These are phyloP conservation scores for Drosophila subobscura DNA, from an alignment of 1,140 invertebrate genomes.

Conservation along the genomic window DNA sequence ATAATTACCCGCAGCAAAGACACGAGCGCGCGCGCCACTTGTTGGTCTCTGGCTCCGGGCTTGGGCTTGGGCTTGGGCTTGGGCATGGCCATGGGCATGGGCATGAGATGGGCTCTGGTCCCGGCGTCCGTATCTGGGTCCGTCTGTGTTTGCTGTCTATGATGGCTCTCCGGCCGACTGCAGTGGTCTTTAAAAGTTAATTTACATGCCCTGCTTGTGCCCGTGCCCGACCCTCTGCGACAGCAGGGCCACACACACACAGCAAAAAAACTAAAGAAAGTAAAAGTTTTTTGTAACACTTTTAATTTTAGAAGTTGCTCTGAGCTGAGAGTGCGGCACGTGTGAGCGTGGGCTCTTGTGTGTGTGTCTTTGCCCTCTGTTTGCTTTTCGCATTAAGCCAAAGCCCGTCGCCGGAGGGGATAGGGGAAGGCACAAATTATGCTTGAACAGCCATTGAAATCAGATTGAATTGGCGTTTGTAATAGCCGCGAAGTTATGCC, in stretches of 20 bases:
- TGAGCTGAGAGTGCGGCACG: conserved; percentile 15
- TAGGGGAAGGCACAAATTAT: conserved; percentile 15
- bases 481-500: conserved; percentile 31
- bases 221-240: conserved; percentile 10
- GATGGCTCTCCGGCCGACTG: conserved; percentile 17
- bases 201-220: conserved; percentile 60
- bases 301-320: conserved; percentile 75
- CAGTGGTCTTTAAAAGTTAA: conserved; percentile 69
- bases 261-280: conserved; percentile 23
- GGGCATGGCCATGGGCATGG: background rate
- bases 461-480: conserved; percentile 27
- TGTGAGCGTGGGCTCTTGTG: conserved; percentile 21
- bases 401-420: background rate
- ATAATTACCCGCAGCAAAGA: conserved; percentile 70
- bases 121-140: conserved; percentile 2
- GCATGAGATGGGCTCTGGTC: no score
- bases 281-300: conserved; percentile 69
- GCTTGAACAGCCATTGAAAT: conserved; percentile 56
- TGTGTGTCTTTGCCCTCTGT: conserved; percentile 48
- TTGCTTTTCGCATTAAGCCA: conserved; percentile 75
- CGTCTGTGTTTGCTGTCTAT: conserved; percentile 10
- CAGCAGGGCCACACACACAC: conserved; percentile 48
- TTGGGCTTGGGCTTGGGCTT: background rate
- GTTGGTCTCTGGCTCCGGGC: conserved; percentile 40
- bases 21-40: conserved; percentile 65